These are phyloP conservation scores for Perca schrenkii DNA, from an alignment of 2,113 vertebrate species.

Conservation along the genomic window DNA sequence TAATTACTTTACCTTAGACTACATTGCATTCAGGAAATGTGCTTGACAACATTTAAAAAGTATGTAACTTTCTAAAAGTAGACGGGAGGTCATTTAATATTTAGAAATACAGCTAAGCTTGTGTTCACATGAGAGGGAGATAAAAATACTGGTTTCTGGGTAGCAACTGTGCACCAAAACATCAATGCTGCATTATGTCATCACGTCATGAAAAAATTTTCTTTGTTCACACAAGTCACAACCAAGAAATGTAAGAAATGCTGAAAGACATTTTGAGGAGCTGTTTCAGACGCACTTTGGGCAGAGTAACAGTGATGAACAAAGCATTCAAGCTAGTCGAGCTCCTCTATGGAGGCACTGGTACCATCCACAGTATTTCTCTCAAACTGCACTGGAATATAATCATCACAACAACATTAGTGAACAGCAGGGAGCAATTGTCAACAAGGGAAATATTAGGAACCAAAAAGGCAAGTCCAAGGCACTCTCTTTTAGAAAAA, in stretches of 20 bases:
- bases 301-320: not conserved
- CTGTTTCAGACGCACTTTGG: not conserved
- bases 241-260: not conserved
- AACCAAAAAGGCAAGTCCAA: no score
- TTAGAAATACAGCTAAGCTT: conserved; percentile 50
- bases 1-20: not conserved
- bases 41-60: not conserved
- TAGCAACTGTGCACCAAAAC: conserved; percentile 23
- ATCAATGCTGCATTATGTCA: conserved; percentile 5
- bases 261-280: not conserved
- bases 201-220: not conserved
- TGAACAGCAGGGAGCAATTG: conserved; percentile 42
- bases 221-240: conserved; percentile 24
- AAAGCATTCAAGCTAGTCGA: conserved; percentile 13
- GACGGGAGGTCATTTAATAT: conserved; percentile 61
- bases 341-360: conserved; percentile 1
- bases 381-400: conserved; percentile 10
- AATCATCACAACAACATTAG: conserved; percentile 40
- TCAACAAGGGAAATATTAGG: conserved; percentile 48
- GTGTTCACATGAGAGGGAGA: conserved; percentile 42
- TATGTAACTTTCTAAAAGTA: conserved; percentile 53
- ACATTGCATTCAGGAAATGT: not conserved
- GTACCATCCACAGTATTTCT: conserved; percentile 5
- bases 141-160: conserved; percentile 21
- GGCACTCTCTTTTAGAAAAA: no score